These are phyloP conservation scores for Oryzias melastigma DNA, from an alignment of 2,113 vertebrate species.

Conservation along the genomic window DNA sequence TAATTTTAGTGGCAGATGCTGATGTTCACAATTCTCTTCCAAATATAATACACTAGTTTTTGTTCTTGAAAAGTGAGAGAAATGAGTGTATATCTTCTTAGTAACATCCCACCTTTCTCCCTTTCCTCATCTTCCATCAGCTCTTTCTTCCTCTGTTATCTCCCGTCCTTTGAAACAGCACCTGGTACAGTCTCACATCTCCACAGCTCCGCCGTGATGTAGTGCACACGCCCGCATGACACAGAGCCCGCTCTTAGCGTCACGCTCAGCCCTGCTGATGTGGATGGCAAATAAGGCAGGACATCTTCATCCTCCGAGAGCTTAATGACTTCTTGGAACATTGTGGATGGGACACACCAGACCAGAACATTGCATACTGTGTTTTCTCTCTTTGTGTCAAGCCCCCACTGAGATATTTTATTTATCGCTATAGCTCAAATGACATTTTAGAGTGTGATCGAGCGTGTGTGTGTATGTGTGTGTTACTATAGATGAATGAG, in stretches of 20 bases:
- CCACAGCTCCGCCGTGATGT: slow-evolving; percentile 54
- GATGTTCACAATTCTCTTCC: too few species aligned
- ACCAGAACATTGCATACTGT: slow-evolving; percentile 21
- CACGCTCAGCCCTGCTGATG: slow-evolving; percentile 37
- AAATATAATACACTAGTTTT: too few species aligned
- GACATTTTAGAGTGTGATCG: slow-evolving; percentile 34
- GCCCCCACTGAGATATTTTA: slow-evolving; percentile 27
- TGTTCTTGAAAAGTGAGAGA: too few species aligned
- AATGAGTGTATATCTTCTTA: not conserved
- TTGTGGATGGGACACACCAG: slow-evolving; percentile 18
- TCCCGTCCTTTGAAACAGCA: slow-evolving; percentile 72
- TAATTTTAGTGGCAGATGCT: too few species aligned
- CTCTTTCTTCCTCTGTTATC: slow-evolving; percentile 56
- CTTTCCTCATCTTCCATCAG: slow-evolving; percentile 27
- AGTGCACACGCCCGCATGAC: slow-evolving; percentile 38
- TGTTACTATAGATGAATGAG: slow-evolving; percentile 45
- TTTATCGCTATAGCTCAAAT: slow-evolving; percentile 29
- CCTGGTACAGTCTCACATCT: slow-evolving; percentile 66
- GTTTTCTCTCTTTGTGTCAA: slow-evolving; percentile 14
- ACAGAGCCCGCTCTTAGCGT: slow-evolving; percentile 41
- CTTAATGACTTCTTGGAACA: slow-evolving; percentile 52
- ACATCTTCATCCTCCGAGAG: slow-evolving; percentile 55
- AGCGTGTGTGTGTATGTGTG: slow-evolving; percentile 3
- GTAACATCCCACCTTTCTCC: slow-evolving; percentile 12
- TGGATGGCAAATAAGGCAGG: slow-evolving; percentile 48